Evolutionary conservation across 1,140 invertebrate genomes (phyloP).

Genomic region (Battus philenor): DNA sequence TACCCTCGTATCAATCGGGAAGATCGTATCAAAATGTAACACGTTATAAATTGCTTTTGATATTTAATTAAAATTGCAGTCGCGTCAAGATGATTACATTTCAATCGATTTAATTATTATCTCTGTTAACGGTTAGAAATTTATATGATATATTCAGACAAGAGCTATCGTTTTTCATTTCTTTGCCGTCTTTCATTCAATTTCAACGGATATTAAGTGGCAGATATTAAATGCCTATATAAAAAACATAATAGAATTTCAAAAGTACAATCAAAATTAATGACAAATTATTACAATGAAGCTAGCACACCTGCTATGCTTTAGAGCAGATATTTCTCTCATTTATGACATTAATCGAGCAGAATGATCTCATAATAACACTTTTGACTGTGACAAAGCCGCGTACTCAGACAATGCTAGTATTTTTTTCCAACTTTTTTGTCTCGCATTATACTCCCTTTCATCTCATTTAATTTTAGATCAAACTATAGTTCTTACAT

Average conservation of each 20-base stretch:
- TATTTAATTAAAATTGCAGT: conserved; percentile 31
- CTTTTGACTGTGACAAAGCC: conserved; percentile 62
- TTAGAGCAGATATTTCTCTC: conserved; percentile 73
- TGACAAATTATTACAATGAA: conserved; percentile 72
- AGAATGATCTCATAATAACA: conserved; percentile 63
- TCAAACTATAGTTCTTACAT: conserved; percentile 68
- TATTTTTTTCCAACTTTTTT: conserved; percentile 62
- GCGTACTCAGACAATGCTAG: conserved; percentile 52
- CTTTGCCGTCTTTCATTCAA: too few species aligned
- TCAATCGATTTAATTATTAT: too few species aligned
- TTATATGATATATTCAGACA: too few species aligned
- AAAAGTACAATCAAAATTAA: conserved; percentile 50
- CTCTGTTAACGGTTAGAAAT: too few species aligned
- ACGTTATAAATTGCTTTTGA: conserved; percentile 41
- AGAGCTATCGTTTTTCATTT: too few species aligned
- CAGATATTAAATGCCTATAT: too few species aligned
- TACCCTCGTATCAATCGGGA: conserved; percentile 60
- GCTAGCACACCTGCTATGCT: conserved; percentile 74
- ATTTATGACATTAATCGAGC: conserved; percentile 74
- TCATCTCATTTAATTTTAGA: conserved; percentile 71
- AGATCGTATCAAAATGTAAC: conserved; percentile 59
- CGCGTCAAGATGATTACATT: too few species aligned
- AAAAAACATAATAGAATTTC: too few species aligned
- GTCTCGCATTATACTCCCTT: conserved; percentile 65
- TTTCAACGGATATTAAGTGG: too few species aligned